A percentile compares a stretch with the other conserved stretches of the same genome.
Conservation (phyloP, 2,113 vertebrate species). For the Falco punctatus region DNA sequence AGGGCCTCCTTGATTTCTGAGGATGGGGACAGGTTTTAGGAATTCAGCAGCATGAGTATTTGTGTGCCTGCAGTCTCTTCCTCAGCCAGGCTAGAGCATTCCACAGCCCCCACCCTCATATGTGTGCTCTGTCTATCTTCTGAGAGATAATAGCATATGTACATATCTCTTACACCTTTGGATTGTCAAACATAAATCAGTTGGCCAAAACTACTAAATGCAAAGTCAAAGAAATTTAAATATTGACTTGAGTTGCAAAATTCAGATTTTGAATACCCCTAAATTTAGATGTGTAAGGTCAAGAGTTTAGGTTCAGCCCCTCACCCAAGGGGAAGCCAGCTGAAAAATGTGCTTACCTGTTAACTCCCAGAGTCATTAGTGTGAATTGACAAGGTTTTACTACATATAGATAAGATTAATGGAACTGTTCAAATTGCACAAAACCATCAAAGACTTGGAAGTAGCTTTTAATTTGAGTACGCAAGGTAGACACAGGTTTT, state of each 20-base stretch:
- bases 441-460: slow-evolving; percentile 4
- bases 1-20: neutral
- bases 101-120: neutral
- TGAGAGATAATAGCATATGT: neutral
- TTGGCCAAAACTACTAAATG: neutral
- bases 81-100: neutral
- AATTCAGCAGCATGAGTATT: neutral
- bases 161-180: slow-evolving; percentile 65
- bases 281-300: slow-evolving; percentile 37
- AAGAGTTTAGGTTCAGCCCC: slow-evolving; percentile 53
- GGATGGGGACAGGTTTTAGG: neutral
- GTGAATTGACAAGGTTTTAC: slow-evolving; percentile 57
- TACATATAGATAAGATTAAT: slow-evolving; percentile 61
- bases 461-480: neutral
- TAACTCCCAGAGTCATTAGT: slow-evolving; percentile 37
- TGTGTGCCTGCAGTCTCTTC: neutral
- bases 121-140: slow-evolving; percentile 51
- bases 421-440: slow-evolving; percentile 11
- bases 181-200: slow-evolving; percentile 60
- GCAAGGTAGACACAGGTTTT: neutral
- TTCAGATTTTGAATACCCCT: slow-evolving; percentile 46
- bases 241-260: slow-evolving; percentile 67
- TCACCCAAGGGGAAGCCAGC: neutral
- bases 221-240: slow-evolving; percentile 57
- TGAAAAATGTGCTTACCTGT: slow-evolving; percentile 68